Conservation (phyloP, 2,797 vertebrate genomes). For the Coracias cyanogaster region DNA sequence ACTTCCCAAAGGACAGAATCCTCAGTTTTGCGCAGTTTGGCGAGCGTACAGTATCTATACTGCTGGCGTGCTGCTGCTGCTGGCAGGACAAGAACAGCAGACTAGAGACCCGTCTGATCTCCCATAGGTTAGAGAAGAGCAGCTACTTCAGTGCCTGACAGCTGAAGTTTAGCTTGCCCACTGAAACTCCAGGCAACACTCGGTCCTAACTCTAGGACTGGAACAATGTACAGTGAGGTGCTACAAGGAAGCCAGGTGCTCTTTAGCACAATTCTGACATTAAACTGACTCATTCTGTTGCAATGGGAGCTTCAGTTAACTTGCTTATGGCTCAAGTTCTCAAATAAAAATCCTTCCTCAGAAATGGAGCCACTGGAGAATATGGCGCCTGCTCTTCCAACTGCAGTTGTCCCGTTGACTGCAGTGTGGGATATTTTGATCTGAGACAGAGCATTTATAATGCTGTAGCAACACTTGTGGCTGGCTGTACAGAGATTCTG, state of each 20-base stretch:
- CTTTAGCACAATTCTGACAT: not conserved
- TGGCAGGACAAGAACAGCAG: not conserved
- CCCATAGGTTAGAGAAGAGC: not conserved
- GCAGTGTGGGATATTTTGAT: not conserved
- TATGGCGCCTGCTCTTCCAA: not conserved
- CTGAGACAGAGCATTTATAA: not conserved
- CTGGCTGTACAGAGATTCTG: not conserved
- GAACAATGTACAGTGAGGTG: rapidly evolving
- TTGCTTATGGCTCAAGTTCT: not conserved
- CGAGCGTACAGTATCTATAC: not conserved
- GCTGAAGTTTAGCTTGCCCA: not conserved
- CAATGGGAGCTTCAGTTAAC: not conserved
- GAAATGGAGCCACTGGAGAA: not conserved
- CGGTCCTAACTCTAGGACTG: not conserved
- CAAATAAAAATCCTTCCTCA: not conserved
- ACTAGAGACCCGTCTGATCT: not conserved
- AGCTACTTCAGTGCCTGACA: not conserved
- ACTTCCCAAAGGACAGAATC: not conserved
- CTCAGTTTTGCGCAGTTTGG: not conserved
- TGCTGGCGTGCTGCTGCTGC: not conserved
- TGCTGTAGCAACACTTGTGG: not conserved
- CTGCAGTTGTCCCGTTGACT: rapidly evolving
- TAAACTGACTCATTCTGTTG: not conserved
- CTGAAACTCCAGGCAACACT: not conserved
- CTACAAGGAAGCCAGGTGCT: not conserved